A percentile compares a stretch with the other conserved stretches of the same genome.
Evolutionary conservation across 37 sponge, comb jelly and placozoan genomes (phyloP).

Genomic region (Agelas oroides): DNA sequence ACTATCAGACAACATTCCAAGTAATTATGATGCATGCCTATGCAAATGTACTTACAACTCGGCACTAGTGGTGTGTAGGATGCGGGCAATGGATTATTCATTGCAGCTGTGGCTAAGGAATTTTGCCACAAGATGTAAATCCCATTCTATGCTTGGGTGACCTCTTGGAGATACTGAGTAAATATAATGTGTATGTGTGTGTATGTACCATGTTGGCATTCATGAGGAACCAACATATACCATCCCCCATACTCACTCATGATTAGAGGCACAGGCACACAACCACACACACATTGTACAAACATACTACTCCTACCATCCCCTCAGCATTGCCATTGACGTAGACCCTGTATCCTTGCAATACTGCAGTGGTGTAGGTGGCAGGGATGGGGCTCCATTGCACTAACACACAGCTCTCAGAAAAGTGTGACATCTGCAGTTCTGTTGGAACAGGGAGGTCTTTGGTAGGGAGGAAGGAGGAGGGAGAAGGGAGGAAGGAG

Average conservation of each 20-base stretch:
- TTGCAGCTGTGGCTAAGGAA: too few species aligned
- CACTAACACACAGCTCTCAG: conserved; percentile 56
- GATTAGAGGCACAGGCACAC: not conserved
- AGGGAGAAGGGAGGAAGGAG: not conserved
- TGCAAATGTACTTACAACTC: too few species aligned
- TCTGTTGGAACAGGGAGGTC: conserved; percentile 37
- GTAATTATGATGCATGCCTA: too few species aligned
- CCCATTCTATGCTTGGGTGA: too few species aligned
- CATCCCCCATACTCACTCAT: too few species aligned
- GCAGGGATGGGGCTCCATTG: conserved; percentile 37
- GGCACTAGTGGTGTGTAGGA: too few species aligned
- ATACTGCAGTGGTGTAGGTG: not conserved
- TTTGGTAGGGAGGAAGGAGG: not conserved
- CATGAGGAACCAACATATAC: too few species aligned
- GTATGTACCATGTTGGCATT: too few species aligned
- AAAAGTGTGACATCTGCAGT: conserved; percentile 63
- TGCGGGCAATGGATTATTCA: too few species aligned
- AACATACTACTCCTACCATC: conserved; percentile 27
- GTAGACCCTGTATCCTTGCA: conserved; percentile 55
- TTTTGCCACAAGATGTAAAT: too few species aligned
- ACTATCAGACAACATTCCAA: too few species aligned
- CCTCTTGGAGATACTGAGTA: not conserved
- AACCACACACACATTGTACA: not conserved
- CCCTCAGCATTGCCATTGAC: conserved; percentile 71
- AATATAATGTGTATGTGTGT: not conserved